These are phyloP conservation scores for Leptodactylus fuscus DNA, from an alignment of 2,113 vertebrate genomes.

Conservation along the genomic window DNA sequence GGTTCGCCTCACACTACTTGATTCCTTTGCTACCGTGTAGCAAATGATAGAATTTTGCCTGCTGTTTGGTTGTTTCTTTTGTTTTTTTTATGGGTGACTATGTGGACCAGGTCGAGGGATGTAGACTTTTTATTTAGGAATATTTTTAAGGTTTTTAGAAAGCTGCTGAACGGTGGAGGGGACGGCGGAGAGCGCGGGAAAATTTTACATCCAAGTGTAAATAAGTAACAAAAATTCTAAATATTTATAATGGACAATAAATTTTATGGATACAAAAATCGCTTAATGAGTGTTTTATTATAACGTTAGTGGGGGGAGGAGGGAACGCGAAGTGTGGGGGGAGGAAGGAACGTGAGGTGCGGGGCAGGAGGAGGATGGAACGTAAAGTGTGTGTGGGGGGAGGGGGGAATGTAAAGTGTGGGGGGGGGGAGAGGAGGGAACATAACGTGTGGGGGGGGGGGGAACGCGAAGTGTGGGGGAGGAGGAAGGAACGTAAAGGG, in stretches of 20 bases:
- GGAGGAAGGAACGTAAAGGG: background rate
- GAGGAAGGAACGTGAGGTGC: background rate
- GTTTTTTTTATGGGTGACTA: conserved; percentile 67
- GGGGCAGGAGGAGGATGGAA: background rate
- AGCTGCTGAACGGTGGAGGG: conserved; percentile 73
- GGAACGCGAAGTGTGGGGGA: background rate
- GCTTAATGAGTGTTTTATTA: background rate
- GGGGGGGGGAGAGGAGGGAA: background rate
- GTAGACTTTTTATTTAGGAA: conserved; percentile 80
- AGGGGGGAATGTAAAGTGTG: background rate
- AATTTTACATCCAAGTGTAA: conserved; percentile 89
- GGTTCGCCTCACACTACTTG: conserved; percentile 59
- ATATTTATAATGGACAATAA: conserved; percentile 58
- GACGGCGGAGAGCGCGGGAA: conserved; percentile 74
- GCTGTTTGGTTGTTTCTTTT: conserved; percentile 73
- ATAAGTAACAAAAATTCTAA: conserved; percentile 70
- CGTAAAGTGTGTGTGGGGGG: no score
- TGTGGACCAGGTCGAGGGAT: conserved; percentile 77
- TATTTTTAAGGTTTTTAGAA: conserved; percentile 81
- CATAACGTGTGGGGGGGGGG: background rate
- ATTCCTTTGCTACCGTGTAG: conserved; percentile 95
- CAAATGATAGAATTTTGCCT: conserved; percentile 77
- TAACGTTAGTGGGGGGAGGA: background rate
- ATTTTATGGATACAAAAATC: conserved; percentile 46
- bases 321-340: background rate